Conservation (phyloP, 2,888 invertebrate species). For the Plebejus melissa region DNA sequence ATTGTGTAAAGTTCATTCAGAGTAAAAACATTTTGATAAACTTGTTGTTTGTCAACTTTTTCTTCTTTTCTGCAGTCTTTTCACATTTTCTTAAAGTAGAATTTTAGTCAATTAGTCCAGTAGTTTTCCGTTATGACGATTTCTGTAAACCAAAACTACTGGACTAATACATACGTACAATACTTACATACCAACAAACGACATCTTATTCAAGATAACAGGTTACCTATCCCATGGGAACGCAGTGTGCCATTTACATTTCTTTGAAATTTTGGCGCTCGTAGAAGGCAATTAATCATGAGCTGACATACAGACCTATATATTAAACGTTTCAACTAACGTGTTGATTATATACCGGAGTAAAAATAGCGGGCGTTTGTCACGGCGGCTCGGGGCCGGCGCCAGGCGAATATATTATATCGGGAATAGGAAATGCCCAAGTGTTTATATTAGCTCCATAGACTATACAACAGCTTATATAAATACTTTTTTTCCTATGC, state of each 20-base stretch:
- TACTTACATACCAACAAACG: neutral
- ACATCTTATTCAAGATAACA: neutral
- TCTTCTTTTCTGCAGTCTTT: too few species aligned
- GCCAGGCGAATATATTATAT: neutral
- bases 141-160: too few species aligned
- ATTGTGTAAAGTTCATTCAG: neutral
- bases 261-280: neutral
- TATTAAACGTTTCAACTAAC: neutral
- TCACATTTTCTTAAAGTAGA: too few species aligned
- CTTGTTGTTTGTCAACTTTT: too few species aligned
- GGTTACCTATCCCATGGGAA: slow-evolving; percentile 1
- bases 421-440: neutral
- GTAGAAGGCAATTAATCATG: neutral
- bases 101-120: too few species aligned
- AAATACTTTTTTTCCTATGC: too few species aligned
- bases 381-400: neutral
- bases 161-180: neutral
- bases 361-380: neutral
- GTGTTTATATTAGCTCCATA: neutral
- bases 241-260: neutral
- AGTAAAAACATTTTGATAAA: too few species aligned
- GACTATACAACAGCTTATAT: too few species aligned
- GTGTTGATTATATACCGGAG: neutral
- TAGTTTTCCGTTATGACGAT: too few species aligned
- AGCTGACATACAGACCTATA: neutral